These are phyloP conservation scores for Potamilus streckersoni DNA, from an alignment of 1,140 invertebrate species.

Conservation along the genomic window DNA sequence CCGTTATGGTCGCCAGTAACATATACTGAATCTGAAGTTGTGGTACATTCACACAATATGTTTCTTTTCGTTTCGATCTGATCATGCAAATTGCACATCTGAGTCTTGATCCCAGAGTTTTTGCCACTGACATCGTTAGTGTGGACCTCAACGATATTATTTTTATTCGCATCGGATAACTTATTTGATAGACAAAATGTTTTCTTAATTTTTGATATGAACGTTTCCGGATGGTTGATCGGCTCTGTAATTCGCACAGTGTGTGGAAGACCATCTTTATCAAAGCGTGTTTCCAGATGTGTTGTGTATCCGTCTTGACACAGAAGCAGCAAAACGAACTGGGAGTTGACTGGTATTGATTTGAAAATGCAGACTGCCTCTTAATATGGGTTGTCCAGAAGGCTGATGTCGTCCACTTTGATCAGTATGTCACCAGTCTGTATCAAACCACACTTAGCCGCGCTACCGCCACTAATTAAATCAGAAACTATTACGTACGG, in stretches of 20 bases:
- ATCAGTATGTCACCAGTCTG: constrained; percentile 58
- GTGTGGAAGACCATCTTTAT: constrained; percentile 52
- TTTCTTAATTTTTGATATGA: constrained; percentile 47
- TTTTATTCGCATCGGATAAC: constrained; percentile 6
- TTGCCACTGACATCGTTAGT: constrained; percentile 10
- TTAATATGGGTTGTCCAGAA: constrained; percentile 54
- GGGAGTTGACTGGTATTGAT: constrained; percentile 45
- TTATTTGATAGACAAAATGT: constrained; percentile 28
- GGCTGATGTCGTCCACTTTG: constrained; percentile 58
- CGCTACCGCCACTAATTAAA: constrained; percentile 51
- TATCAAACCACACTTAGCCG: constrained; percentile 57
- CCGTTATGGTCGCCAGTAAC: too few species aligned
- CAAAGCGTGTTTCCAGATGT: constrained; percentile 59
- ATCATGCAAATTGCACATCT: too few species aligned
- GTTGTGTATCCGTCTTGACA: constrained; percentile 58
- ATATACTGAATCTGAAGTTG: too few species aligned
- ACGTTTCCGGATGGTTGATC: constrained; percentile 38
- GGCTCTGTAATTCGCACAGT: constrained; percentile 56
- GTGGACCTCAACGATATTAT: constrained; percentile 17
- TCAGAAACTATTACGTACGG: constrained; percentile 57
- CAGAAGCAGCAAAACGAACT: constrained; percentile 48
- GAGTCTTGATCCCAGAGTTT: too few species aligned
- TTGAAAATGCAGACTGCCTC: constrained; percentile 56
- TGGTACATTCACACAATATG: too few species aligned
- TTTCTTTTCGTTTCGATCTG: too few species aligned